These are phyloP conservation scores for Chalcosyrphus nemorum DNA, from an alignment of 2,888 invertebrate genomes.

Conservation along the genomic window DNA sequence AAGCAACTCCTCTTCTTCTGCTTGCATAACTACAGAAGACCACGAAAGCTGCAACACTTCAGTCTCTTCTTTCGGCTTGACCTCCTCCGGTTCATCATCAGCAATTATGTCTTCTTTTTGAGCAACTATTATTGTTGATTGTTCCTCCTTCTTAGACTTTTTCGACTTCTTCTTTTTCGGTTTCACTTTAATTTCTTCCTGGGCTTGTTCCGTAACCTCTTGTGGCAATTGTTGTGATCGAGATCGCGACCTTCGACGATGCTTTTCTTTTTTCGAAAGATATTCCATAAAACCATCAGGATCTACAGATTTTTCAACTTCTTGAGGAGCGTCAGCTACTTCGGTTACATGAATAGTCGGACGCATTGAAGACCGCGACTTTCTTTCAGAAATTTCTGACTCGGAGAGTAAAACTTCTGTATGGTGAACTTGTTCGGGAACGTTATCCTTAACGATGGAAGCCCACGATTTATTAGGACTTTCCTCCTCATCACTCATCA, in stretches of 20 bases:
- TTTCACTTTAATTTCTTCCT: slow-evolving; percentile 79
- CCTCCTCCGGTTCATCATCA: neutral
- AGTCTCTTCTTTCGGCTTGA: neutral
- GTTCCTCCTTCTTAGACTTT: slow-evolving; percentile 65
- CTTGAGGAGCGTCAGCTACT: slow-evolving; percentile 29
- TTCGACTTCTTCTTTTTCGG: slow-evolving; percentile 81
- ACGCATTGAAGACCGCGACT: slow-evolving; percentile 75
- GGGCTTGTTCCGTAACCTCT: slow-evolving; percentile 76
- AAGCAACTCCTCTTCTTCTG: slow-evolving; percentile 51
- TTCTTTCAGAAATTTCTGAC: slow-evolving; percentile 46
- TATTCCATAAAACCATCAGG: slow-evolving; percentile 83
- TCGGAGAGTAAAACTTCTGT: slow-evolving; percentile 13
- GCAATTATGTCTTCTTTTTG: neutral
- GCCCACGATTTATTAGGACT: slow-evolving; percentile 76
- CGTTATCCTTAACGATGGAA: slow-evolving; percentile 74
- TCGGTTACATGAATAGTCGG: slow-evolving; percentile 77
- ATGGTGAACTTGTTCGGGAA: slow-evolving; percentile 48
- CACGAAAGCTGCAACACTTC: slow-evolving; percentile 27
- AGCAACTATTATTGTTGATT: neutral
- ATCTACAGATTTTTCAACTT: slow-evolving; percentile 74
- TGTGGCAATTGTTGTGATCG: slow-evolving; percentile 82
- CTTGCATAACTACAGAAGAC: slow-evolving; percentile 51
- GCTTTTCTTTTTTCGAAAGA: slow-evolving; percentile 82
- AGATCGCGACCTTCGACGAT: slow-evolving; percentile 83
- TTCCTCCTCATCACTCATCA: slow-evolving; percentile 76